Evolutionary conservation across 1,140 invertebrate species (phyloP), one percentile per base, ranked within the genome.

Genomic region (Nylanderia fulva): DNA sequence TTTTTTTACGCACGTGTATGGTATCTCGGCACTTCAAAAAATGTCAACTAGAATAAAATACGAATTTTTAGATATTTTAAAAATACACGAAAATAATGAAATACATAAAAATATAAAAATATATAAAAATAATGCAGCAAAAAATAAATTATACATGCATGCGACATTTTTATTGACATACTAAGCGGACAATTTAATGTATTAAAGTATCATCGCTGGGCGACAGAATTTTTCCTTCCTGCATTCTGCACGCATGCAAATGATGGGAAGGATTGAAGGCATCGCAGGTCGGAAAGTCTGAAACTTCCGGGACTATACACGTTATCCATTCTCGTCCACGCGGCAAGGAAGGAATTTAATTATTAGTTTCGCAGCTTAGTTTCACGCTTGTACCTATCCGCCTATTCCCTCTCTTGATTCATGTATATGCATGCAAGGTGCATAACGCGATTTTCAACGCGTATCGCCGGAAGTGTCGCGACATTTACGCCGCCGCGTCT

Each of bases 291-390:
- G 87, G 63, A 54, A 85, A 88, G 87, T 88, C 86, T 71, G 15
- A 48, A 88, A 88, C 69, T 88, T 88, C 86, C 64, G 83, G 36
- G 48, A 36, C 83, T 24, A 36, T 79, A 66, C 72, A 84, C 76
- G 52, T 68, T 61, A 85, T 69, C 74, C 54, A 52, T 75, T 60
- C 80, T 75, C 86, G 84, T 86, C 87, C 76, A 84, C 54, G 75
- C 64, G 27, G 61, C 36, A 58, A 75, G 54, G 77, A 83, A 89
- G 91, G 91, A 93, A 93, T 93, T 93, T 92, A 92, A 93, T 93
- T 93, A 93, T 92, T 92, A 93, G 92, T 93, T 89, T 92, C 86
- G 85, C 87, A 91, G 92, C 89, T 93, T 91, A 92, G 91, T 92
- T 88, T 90, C 87, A 75, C 36, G 86, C 88, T 92, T 87, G 87